A percentile compares a stretch with the other conserved stretches of the same genome.
Conservation (phyloP, 64 coral and sea anemone genomes). For the Dendronephthya gigantea region DNA sequence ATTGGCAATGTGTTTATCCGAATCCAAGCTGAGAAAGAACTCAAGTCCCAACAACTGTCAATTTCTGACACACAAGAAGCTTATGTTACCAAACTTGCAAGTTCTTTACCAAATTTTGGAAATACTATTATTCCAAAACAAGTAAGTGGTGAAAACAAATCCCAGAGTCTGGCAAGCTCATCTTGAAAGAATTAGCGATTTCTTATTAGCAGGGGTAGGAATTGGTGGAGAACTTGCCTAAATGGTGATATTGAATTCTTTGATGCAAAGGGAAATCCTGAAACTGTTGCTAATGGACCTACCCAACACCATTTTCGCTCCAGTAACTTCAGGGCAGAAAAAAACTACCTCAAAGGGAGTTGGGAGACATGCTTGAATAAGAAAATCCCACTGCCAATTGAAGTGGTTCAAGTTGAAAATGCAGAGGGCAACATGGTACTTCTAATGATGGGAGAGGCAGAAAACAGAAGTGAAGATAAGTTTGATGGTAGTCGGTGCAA, state of each 20-base stretch:
- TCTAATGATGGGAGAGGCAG: too few relatives aligned
- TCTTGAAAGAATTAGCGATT: conserved; percentile 45
- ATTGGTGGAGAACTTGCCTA: conserved; percentile 22
- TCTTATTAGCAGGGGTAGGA: conserved; percentile 30
- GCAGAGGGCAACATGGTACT: neutral
- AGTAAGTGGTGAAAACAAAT: conserved; percentile 17
- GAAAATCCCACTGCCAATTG: neutral
- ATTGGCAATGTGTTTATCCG: conserved; percentile 40
- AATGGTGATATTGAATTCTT: conserved; percentile 26
- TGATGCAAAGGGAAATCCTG: conserved; percentile 17
- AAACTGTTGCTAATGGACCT: conserved; percentile 16
- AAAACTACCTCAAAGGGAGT: neutral
- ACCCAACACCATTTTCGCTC: conserved; percentile 44
- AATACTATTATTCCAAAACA: conserved; percentile 45
- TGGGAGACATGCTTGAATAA: neutral
- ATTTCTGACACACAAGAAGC: conserved; percentile 23
- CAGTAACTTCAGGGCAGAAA: neutral
- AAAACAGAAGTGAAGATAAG: too few relatives aligned
- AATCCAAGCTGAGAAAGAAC: conserved; percentile 38
- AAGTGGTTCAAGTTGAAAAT: neutral
- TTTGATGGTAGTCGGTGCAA: too few relatives aligned
- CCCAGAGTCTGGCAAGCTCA: conserved; percentile 38
- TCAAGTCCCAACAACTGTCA: too few relatives aligned
- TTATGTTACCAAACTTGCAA: conserved; percentile 31
- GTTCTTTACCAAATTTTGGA: conserved; percentile 8